Percentiles rank a stretch among this genome's conserved stretches.
Evolutionary conservation across 2,113 vertebrate genomes (phyloP).

Genomic region (Pedionomus torquatus): DNA sequence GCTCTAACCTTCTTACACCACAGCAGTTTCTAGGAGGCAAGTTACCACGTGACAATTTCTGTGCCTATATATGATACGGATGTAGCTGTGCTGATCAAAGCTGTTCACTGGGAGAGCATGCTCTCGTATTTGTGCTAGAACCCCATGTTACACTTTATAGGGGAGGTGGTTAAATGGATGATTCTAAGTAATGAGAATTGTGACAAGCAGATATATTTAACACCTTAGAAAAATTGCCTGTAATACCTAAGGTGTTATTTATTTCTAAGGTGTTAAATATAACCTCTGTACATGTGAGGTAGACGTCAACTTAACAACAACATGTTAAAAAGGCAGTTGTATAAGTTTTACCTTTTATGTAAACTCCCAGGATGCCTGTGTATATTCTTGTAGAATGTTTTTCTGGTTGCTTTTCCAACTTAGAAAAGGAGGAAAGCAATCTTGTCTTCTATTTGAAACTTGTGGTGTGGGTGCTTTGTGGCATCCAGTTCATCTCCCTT

Average conservation of each 20-base stretch:
- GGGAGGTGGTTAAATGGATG: not conserved
- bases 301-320: not conserved
- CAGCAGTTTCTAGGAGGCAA: not conserved
- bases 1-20: not conserved
- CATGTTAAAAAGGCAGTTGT: not conserved
- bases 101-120: not conserved
- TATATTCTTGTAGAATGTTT: not conserved
- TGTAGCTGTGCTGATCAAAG: not conserved
- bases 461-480: not conserved
- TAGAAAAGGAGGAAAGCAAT: not conserved
- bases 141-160: not conserved
- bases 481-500: not conserved
- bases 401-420: not conserved
- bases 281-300: not conserved
- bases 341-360: not conserved
- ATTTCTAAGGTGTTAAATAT: too few species aligned
- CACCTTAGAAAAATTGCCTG: too few species aligned
- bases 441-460: not conserved
- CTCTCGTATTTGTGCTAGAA: not conserved
- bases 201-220: not conserved
- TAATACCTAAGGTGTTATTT: too few species aligned
- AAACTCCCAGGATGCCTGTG: accelerated
- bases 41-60: not conserved
- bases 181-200: not conserved
- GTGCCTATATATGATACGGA: not conserved